phyloP scores from a whole-genome alignment of 2,888 invertebrate species.

The Microctonus hyperodae region DNA sequence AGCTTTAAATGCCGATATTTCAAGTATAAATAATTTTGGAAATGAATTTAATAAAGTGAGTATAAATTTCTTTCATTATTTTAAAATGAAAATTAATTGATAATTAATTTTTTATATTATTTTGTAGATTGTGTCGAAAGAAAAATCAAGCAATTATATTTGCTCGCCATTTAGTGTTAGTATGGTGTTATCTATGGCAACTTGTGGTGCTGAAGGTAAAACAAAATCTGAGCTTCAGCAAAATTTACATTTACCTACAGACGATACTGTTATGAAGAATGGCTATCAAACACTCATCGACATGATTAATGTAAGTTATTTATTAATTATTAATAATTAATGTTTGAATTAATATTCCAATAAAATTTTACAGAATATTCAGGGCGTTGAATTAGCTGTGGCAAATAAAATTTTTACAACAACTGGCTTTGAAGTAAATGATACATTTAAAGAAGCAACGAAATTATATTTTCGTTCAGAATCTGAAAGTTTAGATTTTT shows the following conservation, averaged over 20 bases:
- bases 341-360: not conserved
- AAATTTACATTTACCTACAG: constrained; percentile 18
- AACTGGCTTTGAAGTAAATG: constrained; percentile 63
- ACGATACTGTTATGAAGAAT: constrained; percentile 8
- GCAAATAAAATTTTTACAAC: constrained; percentile 78
- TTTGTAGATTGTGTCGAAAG: constrained; percentile 40
- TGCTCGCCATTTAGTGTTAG: constrained; percentile 45
- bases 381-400: constrained; percentile 69
- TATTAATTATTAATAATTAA: constrained; percentile 1
- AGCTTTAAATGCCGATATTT: not conserved
- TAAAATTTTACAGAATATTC: constrained; percentile 44
- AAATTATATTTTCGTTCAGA: constrained; percentile 70
- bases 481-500: constrained; percentile 71
- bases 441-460: constrained; percentile 67
- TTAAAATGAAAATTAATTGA: not conserved
- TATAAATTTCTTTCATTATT: not conserved
- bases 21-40: not conserved
- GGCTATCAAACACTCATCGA: constrained; percentile 30
- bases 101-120: not conserved
- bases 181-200: constrained; percentile 41
- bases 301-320: constrained; percentile 27
- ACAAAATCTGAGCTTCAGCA: constrained; percentile 26
- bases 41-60: not conserved
- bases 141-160: constrained; percentile 33
- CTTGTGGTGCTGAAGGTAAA: constrained; percentile 29